A percentile compares a stretch with the other conserved stretches of the same genome.
These are phyloP conservation scores for Colletes latitarsis DNA, from an alignment of 1,140 invertebrate genomes.

Conservation along the genomic window DNA sequence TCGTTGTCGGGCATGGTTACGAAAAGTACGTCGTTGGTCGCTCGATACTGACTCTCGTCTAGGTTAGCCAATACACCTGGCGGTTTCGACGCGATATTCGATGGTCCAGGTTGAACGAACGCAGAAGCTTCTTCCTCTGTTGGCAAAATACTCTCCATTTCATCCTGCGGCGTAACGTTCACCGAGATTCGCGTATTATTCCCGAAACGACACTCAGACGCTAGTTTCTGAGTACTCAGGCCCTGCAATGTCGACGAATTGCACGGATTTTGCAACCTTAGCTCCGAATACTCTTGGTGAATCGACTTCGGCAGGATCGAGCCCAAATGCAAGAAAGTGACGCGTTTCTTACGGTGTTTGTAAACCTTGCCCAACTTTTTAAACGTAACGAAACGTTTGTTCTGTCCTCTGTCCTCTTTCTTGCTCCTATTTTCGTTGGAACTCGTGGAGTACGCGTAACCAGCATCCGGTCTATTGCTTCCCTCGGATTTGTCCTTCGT, in stretches of 20 bases:
- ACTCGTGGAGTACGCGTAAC: not conserved
- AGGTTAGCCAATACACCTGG: too few relatives aligned
- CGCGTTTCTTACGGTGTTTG: constrained; percentile 12
- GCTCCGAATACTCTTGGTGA: not conserved
- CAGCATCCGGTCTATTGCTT: not conserved
- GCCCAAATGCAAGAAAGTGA: constrained; percentile 13
- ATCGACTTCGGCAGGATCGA: not conserved
- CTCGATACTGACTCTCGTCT: not conserved
- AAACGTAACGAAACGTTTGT: constrained; percentile 20
- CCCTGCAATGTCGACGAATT: not conserved
- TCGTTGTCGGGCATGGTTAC: not conserved
- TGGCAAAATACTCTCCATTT: not conserved
- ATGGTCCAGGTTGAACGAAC: not conserved
- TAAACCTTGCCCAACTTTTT: constrained; percentile 52
- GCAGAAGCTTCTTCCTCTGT: not conserved
- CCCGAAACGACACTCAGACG: not conserved
- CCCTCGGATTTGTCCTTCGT: not conserved
- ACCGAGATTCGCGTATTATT: not conserved
- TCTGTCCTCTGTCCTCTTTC: not conserved
- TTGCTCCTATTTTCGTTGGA: not conserved
- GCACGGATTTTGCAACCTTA: not conserved
- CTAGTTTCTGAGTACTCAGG: not conserved
- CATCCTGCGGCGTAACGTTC: not conserved
- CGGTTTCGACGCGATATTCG: not conserved
- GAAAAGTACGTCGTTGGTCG: not conserved